Evolutionary conservation across 37 sponge, comb jelly and placozoan species (phyloP).

Genomic region (Haliclona indistincta): DNA sequence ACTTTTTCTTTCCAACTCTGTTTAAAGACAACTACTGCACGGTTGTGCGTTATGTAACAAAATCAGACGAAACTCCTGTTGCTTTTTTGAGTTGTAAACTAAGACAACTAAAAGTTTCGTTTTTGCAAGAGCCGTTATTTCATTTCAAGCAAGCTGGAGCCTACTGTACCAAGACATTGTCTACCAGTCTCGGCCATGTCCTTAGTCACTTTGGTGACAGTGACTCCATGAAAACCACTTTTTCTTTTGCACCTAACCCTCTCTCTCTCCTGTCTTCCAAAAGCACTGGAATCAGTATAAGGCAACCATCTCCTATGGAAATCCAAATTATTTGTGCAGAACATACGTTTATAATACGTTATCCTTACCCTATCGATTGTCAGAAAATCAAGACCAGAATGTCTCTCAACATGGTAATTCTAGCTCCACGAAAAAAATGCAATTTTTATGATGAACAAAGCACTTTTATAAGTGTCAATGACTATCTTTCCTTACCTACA

Average conservation of each 20-base stretch:
- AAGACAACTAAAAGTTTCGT: background rate
- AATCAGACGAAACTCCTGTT: background rate
- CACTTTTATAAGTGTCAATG: no score
- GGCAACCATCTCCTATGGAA: background rate
- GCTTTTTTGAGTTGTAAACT: background rate
- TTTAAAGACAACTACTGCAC: background rate
- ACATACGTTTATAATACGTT: background rate
- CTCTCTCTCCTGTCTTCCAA: background rate
- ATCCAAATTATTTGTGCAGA: constrained; percentile 1
- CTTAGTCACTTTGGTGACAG: constrained; percentile 14
- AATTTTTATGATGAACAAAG: no score
- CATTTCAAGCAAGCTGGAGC: no score
- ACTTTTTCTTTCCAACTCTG: background rate
- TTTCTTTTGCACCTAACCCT: background rate
- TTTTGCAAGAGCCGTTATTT: no score
- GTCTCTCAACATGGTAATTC: background rate
- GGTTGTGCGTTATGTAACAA: background rate
- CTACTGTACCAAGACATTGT: no score
- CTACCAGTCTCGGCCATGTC: no score
- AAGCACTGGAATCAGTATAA: background rate
- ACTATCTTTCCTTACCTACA: no score
- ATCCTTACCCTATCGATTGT: constrained; percentile 23
- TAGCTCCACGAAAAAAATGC: background rate
- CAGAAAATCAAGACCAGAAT: background rate
- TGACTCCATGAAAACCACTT: background rate